phyloP scores from a whole-genome alignment of 2,113 vertebrate genomes.

The Cololabis saira region DNA sequence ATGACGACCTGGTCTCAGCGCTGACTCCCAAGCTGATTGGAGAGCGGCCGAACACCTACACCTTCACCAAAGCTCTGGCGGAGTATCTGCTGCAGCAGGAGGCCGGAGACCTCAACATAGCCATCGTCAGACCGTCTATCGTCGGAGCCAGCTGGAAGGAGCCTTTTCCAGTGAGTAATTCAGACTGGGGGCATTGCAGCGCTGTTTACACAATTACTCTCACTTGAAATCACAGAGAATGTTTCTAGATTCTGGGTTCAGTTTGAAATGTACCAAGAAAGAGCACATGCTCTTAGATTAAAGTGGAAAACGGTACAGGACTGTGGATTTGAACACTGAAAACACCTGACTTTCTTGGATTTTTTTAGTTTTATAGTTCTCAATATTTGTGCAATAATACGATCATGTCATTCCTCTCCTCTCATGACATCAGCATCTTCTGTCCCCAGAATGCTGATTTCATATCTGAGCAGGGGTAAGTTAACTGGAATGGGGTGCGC shows the following conservation, averaged over 20 bases:
- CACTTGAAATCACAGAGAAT: background rate
- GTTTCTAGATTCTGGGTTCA: background rate
- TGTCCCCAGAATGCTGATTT: no score
- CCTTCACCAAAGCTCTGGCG: constrained; percentile 94
- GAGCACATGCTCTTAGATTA: background rate
- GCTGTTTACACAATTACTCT: no score
- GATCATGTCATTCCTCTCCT: no score
- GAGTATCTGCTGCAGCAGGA: constrained; percentile 95
- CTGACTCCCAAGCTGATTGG: constrained; percentile 94
- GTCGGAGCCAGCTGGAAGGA: constrained; percentile 99
- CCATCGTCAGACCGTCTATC: constrained; percentile 95
- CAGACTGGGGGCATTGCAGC: background rate
- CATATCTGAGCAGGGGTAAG: background rate
- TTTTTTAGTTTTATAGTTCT: no score
- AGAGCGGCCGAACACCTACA: constrained; percentile 94
- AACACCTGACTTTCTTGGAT: no score
- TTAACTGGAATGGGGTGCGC: no score
- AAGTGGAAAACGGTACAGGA: no score
- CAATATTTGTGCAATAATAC: no score
- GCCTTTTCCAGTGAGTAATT: constrained; percentile 92
- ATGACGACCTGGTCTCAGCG: constrained; percentile 90
- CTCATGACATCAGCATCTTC: no score
- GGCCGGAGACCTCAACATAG: constrained; percentile 90
- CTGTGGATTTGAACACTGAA: no score
- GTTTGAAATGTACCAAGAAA: background rate